Evolutionary conservation across 2,113 vertebrate species (phyloP).

Genomic region (Scolopax mira): DNA sequence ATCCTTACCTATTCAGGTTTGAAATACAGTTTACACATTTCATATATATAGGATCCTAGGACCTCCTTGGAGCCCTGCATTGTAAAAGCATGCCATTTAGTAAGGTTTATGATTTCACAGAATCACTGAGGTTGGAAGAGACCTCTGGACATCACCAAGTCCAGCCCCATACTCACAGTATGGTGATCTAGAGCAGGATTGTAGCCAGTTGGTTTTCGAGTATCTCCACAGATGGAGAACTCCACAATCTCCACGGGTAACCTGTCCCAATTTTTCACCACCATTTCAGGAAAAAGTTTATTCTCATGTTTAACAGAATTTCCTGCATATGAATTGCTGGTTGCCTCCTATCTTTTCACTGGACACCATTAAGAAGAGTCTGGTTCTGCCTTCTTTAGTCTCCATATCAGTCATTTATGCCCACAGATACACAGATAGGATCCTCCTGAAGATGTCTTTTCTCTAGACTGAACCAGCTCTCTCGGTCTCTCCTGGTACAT

Average conservation of each 20-base stretch:
- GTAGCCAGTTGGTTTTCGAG: fast-evolving
- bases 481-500: neutral
- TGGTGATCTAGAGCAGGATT: neutral
- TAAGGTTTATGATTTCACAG: neutral
- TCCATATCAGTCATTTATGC: neutral
- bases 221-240: neutral
- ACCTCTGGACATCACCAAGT: neutral
- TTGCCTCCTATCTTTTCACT: neutral
- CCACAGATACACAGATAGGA: fast-evolving
- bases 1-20: neutral
- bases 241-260: neutral
- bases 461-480: neutral
- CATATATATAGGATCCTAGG: neutral
- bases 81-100: neutral
- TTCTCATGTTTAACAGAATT: neutral
- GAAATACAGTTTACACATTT: neutral
- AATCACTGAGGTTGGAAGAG: neutral
- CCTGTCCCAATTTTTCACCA: neutral
- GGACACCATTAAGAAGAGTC: neutral
- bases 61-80: neutral
- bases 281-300: neutral
- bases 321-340: neutral
- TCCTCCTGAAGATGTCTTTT: neutral
- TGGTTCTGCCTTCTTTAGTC: neutral
- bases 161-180: neutral